Evolutionary conservation across 2,888 invertebrate genomes (phyloP).

Genomic region (Parnassius mnemosyne): DNA sequence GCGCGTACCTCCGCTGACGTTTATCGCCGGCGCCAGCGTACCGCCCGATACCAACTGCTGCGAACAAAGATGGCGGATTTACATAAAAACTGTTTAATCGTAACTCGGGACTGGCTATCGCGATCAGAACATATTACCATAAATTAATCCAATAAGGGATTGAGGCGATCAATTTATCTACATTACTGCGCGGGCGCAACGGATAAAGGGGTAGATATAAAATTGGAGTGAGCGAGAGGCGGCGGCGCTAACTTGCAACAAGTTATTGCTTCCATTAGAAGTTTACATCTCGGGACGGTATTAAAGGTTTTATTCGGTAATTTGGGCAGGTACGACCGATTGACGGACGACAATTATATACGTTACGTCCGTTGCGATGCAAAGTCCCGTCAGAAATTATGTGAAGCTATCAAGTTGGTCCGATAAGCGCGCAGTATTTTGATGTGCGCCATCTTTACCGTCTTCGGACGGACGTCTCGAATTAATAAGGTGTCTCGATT

Average conservation of each 20-base stretch:
- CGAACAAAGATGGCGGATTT: constrained; percentile 70
- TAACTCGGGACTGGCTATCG: constrained; percentile 65
- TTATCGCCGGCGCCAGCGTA: constrained; percentile 31
- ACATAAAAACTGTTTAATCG: constrained; percentile 77
- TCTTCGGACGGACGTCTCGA: constrained; percentile 3
- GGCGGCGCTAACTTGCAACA: constrained; percentile 43
- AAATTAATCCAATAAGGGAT: constrained; percentile 69
- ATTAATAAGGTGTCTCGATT: constrained; percentile 24
- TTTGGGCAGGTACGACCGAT: constrained; percentile 22
- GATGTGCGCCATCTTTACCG: constrained; percentile 4
- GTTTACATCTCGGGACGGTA: constrained; percentile 30
- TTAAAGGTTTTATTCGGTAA: constrained; percentile 27
- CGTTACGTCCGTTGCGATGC: constrained; percentile 19
- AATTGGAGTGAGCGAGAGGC: constrained; percentile 31
- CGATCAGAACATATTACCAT: constrained; percentile 69
- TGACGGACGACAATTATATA: constrained; percentile 29
- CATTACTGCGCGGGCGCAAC: constrained; percentile 59
- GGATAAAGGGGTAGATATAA: constrained; percentile 41
- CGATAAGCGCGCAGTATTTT: constrained; percentile 14
- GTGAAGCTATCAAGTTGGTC: constrained; percentile 5
- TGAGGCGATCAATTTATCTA: constrained; percentile 65
- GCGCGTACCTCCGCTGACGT: constrained; percentile 14
- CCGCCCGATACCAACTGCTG: constrained; percentile 52
- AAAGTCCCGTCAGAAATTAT: constrained; percentile 28
- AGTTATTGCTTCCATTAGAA: constrained; percentile 57